Base-by-base conservation (phyloP, 2,888 invertebrate genomes). In the Apodemia duryi region DNA sequence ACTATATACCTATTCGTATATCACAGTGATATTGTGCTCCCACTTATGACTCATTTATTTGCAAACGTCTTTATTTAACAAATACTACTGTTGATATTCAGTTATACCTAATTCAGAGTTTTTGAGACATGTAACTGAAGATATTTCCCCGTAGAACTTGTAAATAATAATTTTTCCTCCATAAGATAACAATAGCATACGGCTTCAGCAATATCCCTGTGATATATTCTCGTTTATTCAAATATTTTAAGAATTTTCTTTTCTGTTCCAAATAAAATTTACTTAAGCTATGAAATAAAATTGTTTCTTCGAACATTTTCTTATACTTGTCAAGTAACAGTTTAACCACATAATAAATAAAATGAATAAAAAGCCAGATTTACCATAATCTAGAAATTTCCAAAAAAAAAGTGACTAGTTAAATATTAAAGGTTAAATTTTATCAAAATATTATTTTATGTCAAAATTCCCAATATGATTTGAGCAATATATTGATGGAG, bases 341-440 rank as follows among this genome's bases (percentile, higher is more conserved):
- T 43, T 43, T 10, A 43, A 43, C 4, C 43, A 43, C 11, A 43
- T 43, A 43, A 43, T 43, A 43, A 43, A 43, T 43, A 43, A 43
- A 10, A 10, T 54, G 10, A n/a, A 21, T 7, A 6, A 21, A 54
- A 52, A 54, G 10, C 4, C 6, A 29, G 54, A 54, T 10, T 52
- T 52, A 52, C 52, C 52, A 77, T 78, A 80, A 79, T 79, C 85
- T 87, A 86, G 87, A 84, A 85, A 88, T 90, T 90, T 89, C 89
- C 88, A 85, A 88, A 86, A 86, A 86, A 88, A 88, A 90, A 89
- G 88, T 88, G 86, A 88, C 90, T 90, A 88, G 86, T 85, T 83
- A 81, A 54, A 54, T 54, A 54, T 54, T 51, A 7, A 54, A 54
- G 28, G 28, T 85, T 82, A 82, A 82, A 81, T 78, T 78, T 81